Evolutionary conservation across 2,113 vertebrate genomes (phyloP).

Genomic region (Centropus unirufus): DNA sequence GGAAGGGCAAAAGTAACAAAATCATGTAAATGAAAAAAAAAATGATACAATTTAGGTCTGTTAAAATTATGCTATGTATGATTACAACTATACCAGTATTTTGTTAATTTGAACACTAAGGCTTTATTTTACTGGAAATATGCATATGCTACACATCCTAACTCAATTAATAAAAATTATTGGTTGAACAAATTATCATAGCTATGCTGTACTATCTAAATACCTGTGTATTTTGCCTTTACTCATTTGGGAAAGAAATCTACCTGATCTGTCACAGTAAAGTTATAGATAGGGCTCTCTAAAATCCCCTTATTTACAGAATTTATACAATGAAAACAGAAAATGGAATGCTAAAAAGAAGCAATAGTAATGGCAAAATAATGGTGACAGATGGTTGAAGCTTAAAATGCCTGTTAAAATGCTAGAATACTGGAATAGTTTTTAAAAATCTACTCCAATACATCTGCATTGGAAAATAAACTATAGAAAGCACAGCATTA

Average conservation of each 20-base stretch:
- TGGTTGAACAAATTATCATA: neutral
- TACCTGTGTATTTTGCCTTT: constrained; percentile 4
- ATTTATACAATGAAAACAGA: neutral
- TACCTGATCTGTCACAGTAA: neutral
- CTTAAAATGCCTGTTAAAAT: neutral
- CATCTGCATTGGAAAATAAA: constrained; percentile 24
- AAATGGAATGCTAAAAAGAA: neutral
- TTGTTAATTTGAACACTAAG: constrained; percentile 34
- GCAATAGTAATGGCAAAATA: neutral
- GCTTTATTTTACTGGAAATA: constrained; percentile 6
- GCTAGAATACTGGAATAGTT: neutral
- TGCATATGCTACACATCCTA: neutral
- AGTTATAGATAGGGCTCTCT: neutral
- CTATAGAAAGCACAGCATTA: neutral
- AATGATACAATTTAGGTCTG: constrained; percentile 30
- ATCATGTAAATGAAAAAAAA: constrained; percentile 35
- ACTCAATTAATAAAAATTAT: neutral
- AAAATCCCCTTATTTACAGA: neutral
- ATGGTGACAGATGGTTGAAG: constrained; percentile 13
- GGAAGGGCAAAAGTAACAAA: constrained; percentile 65
- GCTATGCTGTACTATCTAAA: neutral
- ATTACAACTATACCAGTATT: constrained; percentile 13
- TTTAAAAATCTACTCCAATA: neutral
- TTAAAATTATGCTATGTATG: constrained; percentile 28
- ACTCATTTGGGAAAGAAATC: neutral